Conservation (phyloP, 2,888 invertebrate genomes). For the Andrena haemorrhoa region DNA sequence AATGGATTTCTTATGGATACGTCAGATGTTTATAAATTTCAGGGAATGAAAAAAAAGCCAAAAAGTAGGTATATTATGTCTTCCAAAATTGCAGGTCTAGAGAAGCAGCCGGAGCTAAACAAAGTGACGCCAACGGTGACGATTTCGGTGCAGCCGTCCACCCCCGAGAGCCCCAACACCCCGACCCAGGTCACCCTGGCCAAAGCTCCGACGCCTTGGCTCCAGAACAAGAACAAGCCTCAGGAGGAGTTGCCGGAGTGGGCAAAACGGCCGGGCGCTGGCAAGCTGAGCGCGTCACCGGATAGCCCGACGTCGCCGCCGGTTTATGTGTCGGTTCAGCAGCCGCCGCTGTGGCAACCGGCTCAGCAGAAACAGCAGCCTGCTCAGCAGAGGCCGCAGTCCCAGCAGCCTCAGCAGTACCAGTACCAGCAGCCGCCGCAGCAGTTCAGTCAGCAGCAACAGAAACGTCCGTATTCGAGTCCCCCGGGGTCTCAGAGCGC, state of each 20-base stretch:
- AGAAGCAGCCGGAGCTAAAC: conserved; percentile 68
- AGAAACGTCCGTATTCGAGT: conserved; percentile 52
- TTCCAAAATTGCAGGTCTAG: conserved; percentile 46
- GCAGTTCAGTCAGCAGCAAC: conserved; percentile 46
- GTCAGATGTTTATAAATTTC: too few relatives aligned
- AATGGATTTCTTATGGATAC: too few relatives aligned
- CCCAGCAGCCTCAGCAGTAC: conserved; percentile 40
- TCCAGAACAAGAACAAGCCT: conserved; percentile 83
- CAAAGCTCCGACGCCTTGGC: conserved; percentile 88
- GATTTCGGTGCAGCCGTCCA: conserved; percentile 69
- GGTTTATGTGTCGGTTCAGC: conserved; percentile 46
- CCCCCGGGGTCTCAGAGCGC: conserved; percentile 55
- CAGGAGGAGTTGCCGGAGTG: conserved; percentile 86
- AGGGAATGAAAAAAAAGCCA: too few relatives aligned
- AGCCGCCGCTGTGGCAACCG: conserved; percentile 58
- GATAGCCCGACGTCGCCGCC: conserved; percentile 64
- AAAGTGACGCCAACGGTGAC: conserved; percentile 69
- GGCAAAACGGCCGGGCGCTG: conserved; percentile 81
- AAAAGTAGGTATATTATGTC: background rate
- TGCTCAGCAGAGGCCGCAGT: conserved; percentile 47
- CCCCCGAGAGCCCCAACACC: conserved; percentile 80
- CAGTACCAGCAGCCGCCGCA: conserved; percentile 50
- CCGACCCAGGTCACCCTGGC: conserved; percentile 85
- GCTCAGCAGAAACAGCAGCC: conserved; percentile 55
- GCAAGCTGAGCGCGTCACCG: conserved; percentile 68